Evolutionary conservation across 2,113 vertebrate species (phyloP).

Genomic region (Rhinopithecus roxellana): DNA sequence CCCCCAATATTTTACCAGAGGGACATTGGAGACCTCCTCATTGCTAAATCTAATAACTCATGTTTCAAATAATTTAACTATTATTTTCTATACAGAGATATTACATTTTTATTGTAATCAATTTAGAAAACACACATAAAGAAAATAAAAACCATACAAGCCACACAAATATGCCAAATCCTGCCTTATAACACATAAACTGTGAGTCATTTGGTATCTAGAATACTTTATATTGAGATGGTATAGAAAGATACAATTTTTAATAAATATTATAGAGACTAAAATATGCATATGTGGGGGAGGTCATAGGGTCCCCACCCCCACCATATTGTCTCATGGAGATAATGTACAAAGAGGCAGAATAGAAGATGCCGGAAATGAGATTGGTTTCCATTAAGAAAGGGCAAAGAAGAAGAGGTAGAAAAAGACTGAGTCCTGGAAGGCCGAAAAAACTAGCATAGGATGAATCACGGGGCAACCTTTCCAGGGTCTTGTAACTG

Average conservation of each 20-base stretch:
- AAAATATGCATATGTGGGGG: not conserved
- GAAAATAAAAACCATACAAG: conserved; percentile 62
- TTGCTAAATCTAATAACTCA: conserved; percentile 55
- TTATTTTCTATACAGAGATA: conserved; percentile 41
- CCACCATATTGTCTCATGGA: not conserved
- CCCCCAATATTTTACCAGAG: not conserved
- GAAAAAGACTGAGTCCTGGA: not conserved
- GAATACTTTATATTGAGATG: conserved; percentile 17
- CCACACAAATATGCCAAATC: conserved; percentile 8
- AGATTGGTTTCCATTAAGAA: not conserved
- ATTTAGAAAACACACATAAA: conserved; percentile 59
- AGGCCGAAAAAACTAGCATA: not conserved
- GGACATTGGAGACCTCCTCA: not conserved
- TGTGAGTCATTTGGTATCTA: not conserved
- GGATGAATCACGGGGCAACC: too few relatives aligned
- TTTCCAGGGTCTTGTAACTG: not conserved
- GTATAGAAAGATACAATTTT: conserved; percentile 38
- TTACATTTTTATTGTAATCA: conserved; percentile 45
- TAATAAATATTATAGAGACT: conserved; percentile 48
- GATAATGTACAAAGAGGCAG: not conserved
- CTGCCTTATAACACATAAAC: conserved; percentile 68
- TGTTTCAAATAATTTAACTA: conserved; percentile 63
- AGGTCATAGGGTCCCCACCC: not conserved
- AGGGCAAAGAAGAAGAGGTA: not conserved
- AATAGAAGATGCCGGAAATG: not conserved